Conservation (phyloP, 64 coral and sea anemone species). For the Hydrozoanthus tunicans region DNA sequence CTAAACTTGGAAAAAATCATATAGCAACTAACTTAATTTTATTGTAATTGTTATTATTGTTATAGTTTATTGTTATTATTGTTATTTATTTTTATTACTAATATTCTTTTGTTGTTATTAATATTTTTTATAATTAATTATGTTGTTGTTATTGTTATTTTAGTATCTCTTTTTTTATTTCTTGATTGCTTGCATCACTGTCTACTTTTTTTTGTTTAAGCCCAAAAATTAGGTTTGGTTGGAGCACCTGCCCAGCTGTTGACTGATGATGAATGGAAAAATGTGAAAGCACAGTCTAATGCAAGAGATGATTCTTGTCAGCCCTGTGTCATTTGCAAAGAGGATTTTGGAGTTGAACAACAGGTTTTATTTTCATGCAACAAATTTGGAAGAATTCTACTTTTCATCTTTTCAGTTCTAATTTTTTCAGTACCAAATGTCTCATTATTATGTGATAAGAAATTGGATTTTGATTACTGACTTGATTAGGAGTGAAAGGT, state of each 20-base stretch:
- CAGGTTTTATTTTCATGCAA: slow-evolving; percentile 51
- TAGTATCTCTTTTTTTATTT: background rate
- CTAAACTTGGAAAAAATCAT: no score
- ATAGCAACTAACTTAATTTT: no score
- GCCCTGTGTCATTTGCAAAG: slow-evolving; percentile 99
- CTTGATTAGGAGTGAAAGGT: no score
- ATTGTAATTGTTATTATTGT: background rate
- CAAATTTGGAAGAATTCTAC: background rate
- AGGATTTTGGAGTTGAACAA: slow-evolving; percentile 95
- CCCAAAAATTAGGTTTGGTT: slow-evolving; percentile 91
- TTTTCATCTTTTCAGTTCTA: background rate
- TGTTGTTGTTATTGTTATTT: background rate
- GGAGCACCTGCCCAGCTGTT: slow-evolving; percentile 79
- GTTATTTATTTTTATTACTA: background rate
- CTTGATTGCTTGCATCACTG: background rate
- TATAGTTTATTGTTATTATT: background rate
- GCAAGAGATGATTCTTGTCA: slow-evolving; percentile 81
- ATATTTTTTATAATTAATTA: background rate
- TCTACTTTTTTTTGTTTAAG: slow-evolving; percentile 34
- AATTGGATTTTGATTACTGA: no score
- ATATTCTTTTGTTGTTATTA: background rate
- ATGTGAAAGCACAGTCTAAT: slow-evolving; percentile 89
- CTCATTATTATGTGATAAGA: no score
- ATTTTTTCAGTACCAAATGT: no score
- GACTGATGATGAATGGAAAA: slow-evolving; percentile 89